Evolutionary conservation across 2,113 vertebrate species (phyloP).

Genomic region (Phyllostomus discolor): DNA sequence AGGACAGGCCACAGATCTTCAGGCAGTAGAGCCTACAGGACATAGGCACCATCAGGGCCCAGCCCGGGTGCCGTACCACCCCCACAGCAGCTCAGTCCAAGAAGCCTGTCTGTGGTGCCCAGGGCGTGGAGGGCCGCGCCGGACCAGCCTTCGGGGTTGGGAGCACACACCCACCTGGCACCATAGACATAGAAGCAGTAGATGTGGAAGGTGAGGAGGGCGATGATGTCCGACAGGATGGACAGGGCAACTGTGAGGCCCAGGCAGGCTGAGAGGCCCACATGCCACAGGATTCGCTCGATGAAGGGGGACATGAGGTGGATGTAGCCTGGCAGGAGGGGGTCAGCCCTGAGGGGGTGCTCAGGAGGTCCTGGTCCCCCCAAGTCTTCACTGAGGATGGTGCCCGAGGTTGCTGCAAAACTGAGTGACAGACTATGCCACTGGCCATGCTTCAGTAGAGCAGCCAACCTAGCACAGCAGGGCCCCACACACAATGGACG

Average conservation of each 20-base stretch:
- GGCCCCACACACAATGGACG: neutral
- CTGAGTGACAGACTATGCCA: neutral
- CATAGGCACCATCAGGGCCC: neutral
- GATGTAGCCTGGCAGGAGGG: slow-evolving; percentile 88
- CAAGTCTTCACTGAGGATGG: neutral
- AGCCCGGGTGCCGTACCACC: accelerated
- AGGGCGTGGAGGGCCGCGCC: neutral
- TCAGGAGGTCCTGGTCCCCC: neutral
- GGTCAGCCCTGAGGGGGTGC: neutral
- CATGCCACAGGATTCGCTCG: slow-evolving; percentile 95
- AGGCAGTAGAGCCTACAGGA: slow-evolving; percentile 91
- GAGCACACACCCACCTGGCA: slow-evolving; percentile 86
- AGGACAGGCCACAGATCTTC: slow-evolving; percentile 94
- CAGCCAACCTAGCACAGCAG: neutral
- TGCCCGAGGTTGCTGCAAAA: neutral
- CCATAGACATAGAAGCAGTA: slow-evolving; percentile 99
- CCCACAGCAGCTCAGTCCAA: accelerated
- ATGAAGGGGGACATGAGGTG: slow-evolving; percentile 96
- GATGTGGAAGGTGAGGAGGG: slow-evolving; percentile 97
- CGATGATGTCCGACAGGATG: slow-evolving; percentile 93
- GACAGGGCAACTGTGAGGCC: slow-evolving; percentile 93
- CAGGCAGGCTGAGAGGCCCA: slow-evolving; percentile 92
- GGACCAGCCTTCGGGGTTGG: accelerated
- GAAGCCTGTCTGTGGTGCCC: neutral
- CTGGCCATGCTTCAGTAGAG: neutral